phyloP scores from a whole-genome alignment of 1,140 invertebrate genomes.

The Drosophila prosaltans region DNA sequence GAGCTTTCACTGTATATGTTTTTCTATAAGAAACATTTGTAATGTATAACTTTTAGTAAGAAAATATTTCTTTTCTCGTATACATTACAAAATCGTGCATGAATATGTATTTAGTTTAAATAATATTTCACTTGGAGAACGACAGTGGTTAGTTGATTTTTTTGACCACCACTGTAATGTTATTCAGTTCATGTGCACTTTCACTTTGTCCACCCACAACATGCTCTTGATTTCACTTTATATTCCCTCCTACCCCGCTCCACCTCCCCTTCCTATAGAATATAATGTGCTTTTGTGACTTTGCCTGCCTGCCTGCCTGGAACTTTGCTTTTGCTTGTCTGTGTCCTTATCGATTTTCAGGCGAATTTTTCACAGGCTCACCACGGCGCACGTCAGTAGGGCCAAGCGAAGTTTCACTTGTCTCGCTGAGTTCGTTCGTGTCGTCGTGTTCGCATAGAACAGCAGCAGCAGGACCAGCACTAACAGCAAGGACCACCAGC shows the following conservation, averaged over 20 bases:
- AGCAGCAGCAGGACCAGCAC: slow-evolving; percentile 52
- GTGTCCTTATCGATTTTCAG: slow-evolving; percentile 77
- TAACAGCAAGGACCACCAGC: slow-evolving; percentile 58
- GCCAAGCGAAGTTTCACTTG: slow-evolving; percentile 75
- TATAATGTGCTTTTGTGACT: slow-evolving; percentile 61
- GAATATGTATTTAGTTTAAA: too few relatives aligned
- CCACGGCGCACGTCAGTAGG: slow-evolving; percentile 74
- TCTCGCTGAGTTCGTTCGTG: slow-evolving; percentile 80
- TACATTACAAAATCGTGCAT: too few relatives aligned
- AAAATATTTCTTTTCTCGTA: too few relatives aligned
- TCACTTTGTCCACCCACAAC: slow-evolving; percentile 62
- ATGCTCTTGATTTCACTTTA: slow-evolving; percentile 72
- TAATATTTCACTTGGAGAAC: too few relatives aligned
- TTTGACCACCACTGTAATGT: slow-evolving; percentile 35
- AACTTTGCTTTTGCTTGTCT: slow-evolving; percentile 63
- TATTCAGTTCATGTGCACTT: slow-evolving; percentile 73
- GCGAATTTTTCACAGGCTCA: slow-evolving; percentile 73
- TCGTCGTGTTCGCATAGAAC: slow-evolving; percentile 63
- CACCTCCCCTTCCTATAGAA: neutral
- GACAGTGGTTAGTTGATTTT: neutral
- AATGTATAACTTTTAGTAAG: too few relatives aligned
- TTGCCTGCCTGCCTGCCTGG: slow-evolving; percentile 36
- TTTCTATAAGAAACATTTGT: too few relatives aligned
- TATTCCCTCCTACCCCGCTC: neutral
- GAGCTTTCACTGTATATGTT: too few relatives aligned